Conservation (phyloP, 1,140 invertebrate species). For the roundworm (Caenorhabditis elegans) region WBcel235 BX284603.4:4594501-4595000, state of each 20-base stretch:
- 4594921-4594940: too few relatives aligned
- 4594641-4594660: background rate
- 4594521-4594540: background rate
- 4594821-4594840: slow-evolving; percentile 62
- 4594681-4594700: slow-evolving; percentile 62
- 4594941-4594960: too few relatives aligned
- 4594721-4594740: slow-evolving; percentile 48
- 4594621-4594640: background rate
- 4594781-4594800: slow-evolving; percentile 64
- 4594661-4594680: slow-evolving; percentile 36
- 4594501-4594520: background rate
- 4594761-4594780: slow-evolving; percentile 57
- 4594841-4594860: slow-evolving; percentile 59
- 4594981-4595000: slow-evolving; percentile 61
- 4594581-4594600: background rate
- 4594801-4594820: slow-evolving; percentile 63
- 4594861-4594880: slow-evolving; percentile 35
- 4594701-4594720: slow-evolving; percentile 60
- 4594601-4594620: background rate
- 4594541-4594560: background rate
- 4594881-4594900: too few relatives aligned
- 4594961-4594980: too few relatives aligned
- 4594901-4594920: too few relatives aligned
- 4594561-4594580: background rate
- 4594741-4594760: slow-evolving; percentile 56